A percentile compares a stretch with the other conserved stretches of the same genome.
Evolutionary conservation across 2,797 vertebrate species (phyloP).

Genomic region (Epinephelus coioides): DNA sequence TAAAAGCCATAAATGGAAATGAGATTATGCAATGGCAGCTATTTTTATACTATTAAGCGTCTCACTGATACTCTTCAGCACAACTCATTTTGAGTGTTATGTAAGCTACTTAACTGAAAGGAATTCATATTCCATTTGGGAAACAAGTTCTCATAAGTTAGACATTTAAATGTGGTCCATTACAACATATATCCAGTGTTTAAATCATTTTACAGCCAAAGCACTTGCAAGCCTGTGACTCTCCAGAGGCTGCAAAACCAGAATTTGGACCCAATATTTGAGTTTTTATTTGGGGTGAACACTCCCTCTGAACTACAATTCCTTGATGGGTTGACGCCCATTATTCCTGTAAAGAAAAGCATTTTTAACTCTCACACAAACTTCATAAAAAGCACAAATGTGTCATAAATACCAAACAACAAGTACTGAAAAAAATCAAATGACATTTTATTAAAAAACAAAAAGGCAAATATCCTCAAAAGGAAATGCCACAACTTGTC

Average conservation of each 20-base stretch:
- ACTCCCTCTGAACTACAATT: no score
- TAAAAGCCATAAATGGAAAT: constrained; percentile 45
- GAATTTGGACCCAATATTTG: neutral
- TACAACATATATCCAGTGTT: neutral
- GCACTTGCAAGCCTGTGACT: neutral
- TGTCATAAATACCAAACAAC: constrained; percentile 15
- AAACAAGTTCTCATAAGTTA: neutral
- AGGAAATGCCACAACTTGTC: constrained; percentile 24
- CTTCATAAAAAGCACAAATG: neutral
- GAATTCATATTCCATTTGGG: neutral
- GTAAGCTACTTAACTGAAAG: constrained; percentile 3
- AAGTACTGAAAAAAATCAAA: constrained; percentile 24
- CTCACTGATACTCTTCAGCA: constrained; percentile 4
- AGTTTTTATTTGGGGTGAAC: neutral
- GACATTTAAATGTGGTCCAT: neutral
- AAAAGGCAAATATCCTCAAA: constrained; percentile 33
- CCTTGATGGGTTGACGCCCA: neutral
- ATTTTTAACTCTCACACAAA: neutral
- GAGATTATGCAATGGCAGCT: constrained; percentile 34
- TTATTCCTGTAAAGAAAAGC: neutral
- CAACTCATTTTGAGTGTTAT: constrained; percentile 21
- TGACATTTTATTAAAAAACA: constrained; percentile 64
- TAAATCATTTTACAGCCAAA: neutral
- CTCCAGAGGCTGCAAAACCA: neutral
- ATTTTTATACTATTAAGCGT: constrained; percentile 36